phyloP scores from a whole-genome alignment of 92 coral and sea anemone genomes.

The Heliopora coerulea region DNA sequence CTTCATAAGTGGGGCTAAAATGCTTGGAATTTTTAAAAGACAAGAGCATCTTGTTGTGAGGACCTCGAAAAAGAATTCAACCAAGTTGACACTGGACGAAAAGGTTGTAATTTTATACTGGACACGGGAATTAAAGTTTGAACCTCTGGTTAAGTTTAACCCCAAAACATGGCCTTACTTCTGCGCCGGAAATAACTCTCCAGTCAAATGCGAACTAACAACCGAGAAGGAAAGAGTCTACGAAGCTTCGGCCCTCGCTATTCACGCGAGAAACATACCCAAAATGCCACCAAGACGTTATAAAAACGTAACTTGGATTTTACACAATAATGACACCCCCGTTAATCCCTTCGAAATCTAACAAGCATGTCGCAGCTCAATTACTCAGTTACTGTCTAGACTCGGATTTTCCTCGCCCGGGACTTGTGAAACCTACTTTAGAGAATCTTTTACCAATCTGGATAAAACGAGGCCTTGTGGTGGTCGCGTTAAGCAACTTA shows the following conservation, averaged over 20 bases:
- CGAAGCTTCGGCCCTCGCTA: slow-evolving; percentile 91
- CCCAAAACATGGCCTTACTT: slow-evolving; percentile 78
- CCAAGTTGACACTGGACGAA: background rate
- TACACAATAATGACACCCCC: slow-evolving; percentile 93
- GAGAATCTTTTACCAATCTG: slow-evolving; percentile 72
- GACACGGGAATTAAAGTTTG: slow-evolving; percentile 82
- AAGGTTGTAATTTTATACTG: slow-evolving; percentile 75
- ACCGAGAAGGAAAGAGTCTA: slow-evolving; percentile 66
- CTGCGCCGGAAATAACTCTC: slow-evolving; percentile 88
- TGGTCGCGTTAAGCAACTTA: slow-evolving; percentile 80
- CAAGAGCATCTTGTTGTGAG: too few relatives aligned
- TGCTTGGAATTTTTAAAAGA: background rate
- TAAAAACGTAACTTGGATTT: slow-evolving; percentile 90
- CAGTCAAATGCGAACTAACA: slow-evolving; percentile 85
- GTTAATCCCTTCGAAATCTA: slow-evolving; percentile 63
- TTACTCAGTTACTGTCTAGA: slow-evolving; percentile 79
- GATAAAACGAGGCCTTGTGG: slow-evolving; percentile 64
- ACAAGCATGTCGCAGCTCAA: slow-evolving; percentile 79
- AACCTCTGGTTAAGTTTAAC: slow-evolving; percentile 71
- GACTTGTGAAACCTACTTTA: slow-evolving; percentile 76
- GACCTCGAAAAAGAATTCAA: too few relatives aligned
- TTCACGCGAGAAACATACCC: slow-evolving; percentile 87
- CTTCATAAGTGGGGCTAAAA: too few relatives aligned
- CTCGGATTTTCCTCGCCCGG: slow-evolving; percentile 95
- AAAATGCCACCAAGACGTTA: slow-evolving; percentile 72